Base-by-base conservation (phyloP, 2,797 vertebrate species). In the Ctenopoma multispine region DNA sequence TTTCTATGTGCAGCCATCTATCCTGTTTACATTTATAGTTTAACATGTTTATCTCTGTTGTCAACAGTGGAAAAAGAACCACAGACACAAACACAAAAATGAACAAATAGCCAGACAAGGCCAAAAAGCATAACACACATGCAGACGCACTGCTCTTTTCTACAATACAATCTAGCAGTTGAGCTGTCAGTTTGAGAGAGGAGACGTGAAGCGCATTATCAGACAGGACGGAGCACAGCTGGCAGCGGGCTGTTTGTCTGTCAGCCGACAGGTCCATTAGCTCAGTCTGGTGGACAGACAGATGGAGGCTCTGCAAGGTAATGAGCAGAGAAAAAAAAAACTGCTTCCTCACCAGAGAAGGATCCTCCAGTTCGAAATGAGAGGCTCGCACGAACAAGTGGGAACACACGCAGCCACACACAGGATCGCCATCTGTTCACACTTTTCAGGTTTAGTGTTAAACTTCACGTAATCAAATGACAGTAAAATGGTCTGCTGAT, bases 31-130 rank as follows among this genome's bases (percentile, higher is more conserved):
- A 67, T 86, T 86, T 58, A 71, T 74, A 69, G 46, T 59, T 80
- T 51, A 62, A 69, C 79, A 50, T 90, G 88, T 92, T 90, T 89
- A 87, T 83, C 66, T 60, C 41, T 0, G 0, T 81, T 82, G 77
- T 91, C 86, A 87, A 82, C 89, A 87, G 62, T 84, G 86, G 88
- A 91, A 92, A 92, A 90, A 84, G 59, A 49, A 81, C 23, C 78
- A 66, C 61, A 76, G 83, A 82, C 71, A 74, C 66, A 84, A 79
- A 80, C 71, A 71, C n/a, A 79, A 79, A 89, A 84, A 81, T 56
- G 60, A 75, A 82, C 54, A 90, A 86, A 89, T 75, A 88, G 62
- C 81, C 83, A 61, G 75, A 83, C 44, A 86, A 86, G 73, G 84
- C 51, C 59, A 57, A 69, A 62, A 43, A 23, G 65, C 17, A 63